Evolutionary conservation across 2,113 vertebrate species (phyloP).

Genomic region (Geococcyx californianus): DNA sequence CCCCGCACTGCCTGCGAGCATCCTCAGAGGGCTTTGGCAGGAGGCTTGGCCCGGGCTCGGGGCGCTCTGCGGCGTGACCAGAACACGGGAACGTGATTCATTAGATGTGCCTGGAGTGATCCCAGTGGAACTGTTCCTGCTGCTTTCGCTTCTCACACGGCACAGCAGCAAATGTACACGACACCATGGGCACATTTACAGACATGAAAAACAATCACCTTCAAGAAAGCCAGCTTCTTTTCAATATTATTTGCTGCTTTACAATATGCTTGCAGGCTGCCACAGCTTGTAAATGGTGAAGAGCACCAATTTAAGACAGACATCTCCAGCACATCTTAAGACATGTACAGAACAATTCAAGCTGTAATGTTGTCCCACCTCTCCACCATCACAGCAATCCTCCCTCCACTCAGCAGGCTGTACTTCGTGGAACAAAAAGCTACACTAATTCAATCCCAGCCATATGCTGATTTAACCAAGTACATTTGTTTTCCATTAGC

Average conservation of each 20-base stretch:
- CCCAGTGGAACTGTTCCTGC: slow-evolving; percentile 36
- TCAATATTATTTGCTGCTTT: not conserved
- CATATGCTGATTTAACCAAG: not conserved
- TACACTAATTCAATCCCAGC: accelerated
- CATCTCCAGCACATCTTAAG: not conserved
- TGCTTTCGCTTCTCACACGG: slow-evolving; percentile 42
- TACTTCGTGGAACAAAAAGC: not conserved
- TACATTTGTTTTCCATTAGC: not conserved
- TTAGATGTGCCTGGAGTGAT: slow-evolving; percentile 52
- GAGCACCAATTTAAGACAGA: not conserved
- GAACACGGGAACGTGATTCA: slow-evolving; percentile 58
- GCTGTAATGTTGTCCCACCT: accelerated
- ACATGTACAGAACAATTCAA: not conserved
- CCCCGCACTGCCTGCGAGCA: slow-evolving; percentile 12
- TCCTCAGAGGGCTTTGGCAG: slow-evolving; percentile 46
- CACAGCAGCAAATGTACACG: slow-evolving; percentile 33
- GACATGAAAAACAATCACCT: slow-evolving; percentile 21
- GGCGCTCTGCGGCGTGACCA: slow-evolving; percentile 49
- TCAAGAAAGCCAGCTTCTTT: slow-evolving; percentile 29
- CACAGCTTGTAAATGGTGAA: not conserved
- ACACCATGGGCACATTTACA: slow-evolving; percentile 43
- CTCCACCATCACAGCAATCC: accelerated
- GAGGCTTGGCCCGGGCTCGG: slow-evolving; percentile 48
- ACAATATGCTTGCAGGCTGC: not conserved
- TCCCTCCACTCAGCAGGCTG: not conserved